Base-by-base conservation (phyloP, 2,888 invertebrate species). In the Sinelater perroti region DNA sequence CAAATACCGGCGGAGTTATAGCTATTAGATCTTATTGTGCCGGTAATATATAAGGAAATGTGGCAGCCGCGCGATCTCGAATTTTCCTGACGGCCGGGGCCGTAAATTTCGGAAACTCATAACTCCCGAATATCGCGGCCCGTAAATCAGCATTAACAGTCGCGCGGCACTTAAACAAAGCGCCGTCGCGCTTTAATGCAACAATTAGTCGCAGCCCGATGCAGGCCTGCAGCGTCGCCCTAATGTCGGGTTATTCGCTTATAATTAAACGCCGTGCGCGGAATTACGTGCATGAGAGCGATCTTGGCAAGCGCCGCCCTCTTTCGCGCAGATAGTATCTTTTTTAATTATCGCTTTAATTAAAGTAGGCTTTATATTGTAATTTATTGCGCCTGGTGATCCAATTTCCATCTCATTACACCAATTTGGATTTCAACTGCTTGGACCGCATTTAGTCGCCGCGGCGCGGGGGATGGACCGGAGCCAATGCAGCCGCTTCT, bases 281-380 rank as follows among this genome's bases (percentile, higher is more conserved):
- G 63, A 64, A 64, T 66, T 64, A 65, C 65, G 64, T 66, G 62
- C 64, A 64, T 64, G 61, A 61, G 61, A 65, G 61, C 54, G 55
- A 61, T 61, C 63, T 63, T 61, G 51, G 59, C 63, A 57, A 64
- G 54, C 62, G 56, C 61, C 58, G 61, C 60, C 58, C 52, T 50
- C 49, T 47, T 52, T 56, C 56, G 51, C 57, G 42, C 57, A 67
- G 69, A 69, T 68, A 68, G 62, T 67, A 75, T 75, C 74, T 75
- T 75, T 75, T 75, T 75, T 75, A 75, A 74, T 75, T 75, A 74
- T 75, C 74, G 70, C 73, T 73, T 75, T 75, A 75, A 75, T 75
- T 75, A 75, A 75, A 75, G 73, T 74, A 72, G 74, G 74, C 74
- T 75, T 72, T 74, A 70, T 73, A 72, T 71, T 68, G 72, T 74